Conservation (phyloP, 2,797 vertebrate species). For the Taeniopygia guttata region DNA sequence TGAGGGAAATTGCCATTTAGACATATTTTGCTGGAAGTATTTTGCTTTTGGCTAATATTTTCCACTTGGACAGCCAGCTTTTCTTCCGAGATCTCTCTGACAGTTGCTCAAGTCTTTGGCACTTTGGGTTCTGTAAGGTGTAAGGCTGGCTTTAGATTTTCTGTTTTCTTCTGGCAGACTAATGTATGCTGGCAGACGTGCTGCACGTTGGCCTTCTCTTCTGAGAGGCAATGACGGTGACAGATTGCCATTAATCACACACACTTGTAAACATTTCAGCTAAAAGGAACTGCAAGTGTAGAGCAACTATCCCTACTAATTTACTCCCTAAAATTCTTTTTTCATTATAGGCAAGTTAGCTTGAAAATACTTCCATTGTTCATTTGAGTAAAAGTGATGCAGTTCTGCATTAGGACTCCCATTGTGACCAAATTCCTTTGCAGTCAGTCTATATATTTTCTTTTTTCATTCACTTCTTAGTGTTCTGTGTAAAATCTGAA, state of each 20-base stretch:
- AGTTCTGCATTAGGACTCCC: neutral
- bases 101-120: neutral
- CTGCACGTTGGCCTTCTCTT: neutral
- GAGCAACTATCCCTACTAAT: neutral
- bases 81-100: neutral
- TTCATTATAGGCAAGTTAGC: neutral
- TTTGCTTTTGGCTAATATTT: neutral
- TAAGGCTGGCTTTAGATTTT: neutral
- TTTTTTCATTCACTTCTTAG: neutral
- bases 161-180: neutral
- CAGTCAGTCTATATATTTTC: neutral
- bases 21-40: neutral
- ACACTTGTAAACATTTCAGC: neutral
- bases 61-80: neutral
- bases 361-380: neutral
- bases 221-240: neutral
- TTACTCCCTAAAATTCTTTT: neutral
- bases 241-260: neutral
- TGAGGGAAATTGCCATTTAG: neutral
- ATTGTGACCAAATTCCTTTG: neutral
- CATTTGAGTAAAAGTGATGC: neutral
- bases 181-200: neutral
- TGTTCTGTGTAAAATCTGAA: neutral
- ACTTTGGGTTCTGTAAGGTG: neutral
- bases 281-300: neutral